A percentile compares a stretch with the other conserved stretches of the same genome.
These are phyloP conservation scores for Cossypha dichroa DNA, from an alignment of 2,797 vertebrate species.

Conservation along the genomic window DNA sequence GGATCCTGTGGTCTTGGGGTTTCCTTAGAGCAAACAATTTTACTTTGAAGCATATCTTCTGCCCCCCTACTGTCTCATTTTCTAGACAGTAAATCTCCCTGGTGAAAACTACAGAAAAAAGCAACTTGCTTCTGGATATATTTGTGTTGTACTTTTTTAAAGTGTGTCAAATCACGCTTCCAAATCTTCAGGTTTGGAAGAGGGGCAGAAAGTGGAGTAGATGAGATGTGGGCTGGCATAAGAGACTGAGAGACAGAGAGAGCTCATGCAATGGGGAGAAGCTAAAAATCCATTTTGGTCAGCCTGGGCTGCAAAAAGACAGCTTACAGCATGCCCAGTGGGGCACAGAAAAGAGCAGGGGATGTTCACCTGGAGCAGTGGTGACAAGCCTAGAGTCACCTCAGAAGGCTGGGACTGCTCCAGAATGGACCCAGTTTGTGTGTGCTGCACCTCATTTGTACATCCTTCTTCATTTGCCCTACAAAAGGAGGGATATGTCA, in stretches of 20 bases:
- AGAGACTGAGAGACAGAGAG: neutral
- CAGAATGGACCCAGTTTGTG: neutral
- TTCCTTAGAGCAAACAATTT: neutral
- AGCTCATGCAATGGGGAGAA: neutral
- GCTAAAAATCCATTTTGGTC: neutral
- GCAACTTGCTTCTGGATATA: neutral
- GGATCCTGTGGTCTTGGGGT: accelerated
- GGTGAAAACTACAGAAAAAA: neutral
- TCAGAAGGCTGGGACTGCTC: neutral
- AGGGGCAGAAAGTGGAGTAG: neutral
- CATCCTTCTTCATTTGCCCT: neutral
- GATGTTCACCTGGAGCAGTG: neutral
- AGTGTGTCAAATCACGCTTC: accelerated
- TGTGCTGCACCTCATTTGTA: neutral
- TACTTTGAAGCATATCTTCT: neutral
- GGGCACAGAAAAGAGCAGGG: neutral
- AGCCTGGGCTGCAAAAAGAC: neutral
- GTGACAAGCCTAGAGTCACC: neutral
- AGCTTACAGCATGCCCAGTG: accelerated
- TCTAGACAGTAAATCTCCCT: neutral
- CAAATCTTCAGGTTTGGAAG: neutral
- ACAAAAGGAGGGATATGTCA: neutral
- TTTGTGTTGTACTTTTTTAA: neutral
- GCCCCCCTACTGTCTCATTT: neutral
- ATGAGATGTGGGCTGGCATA: accelerated